phyloP scores from a whole-genome alignment of 2,797 vertebrate genomes.

The Neosilurus hyrtlii region DNA sequence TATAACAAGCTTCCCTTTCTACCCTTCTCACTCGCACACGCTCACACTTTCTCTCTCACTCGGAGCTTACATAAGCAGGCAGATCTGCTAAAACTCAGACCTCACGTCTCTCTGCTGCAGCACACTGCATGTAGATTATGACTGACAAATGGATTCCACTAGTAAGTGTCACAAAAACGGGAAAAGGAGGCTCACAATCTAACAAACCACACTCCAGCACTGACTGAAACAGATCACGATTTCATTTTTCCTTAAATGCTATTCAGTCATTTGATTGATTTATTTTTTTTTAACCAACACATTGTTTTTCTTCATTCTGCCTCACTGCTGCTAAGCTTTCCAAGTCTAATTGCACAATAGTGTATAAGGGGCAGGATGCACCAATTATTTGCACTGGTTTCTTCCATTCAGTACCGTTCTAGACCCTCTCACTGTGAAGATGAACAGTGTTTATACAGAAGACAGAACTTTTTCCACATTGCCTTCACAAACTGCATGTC shows the following conservation, averaged over 20 bases:
- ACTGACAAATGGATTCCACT: conserved; percentile 25
- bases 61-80: conserved; percentile 36
- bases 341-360: background rate
- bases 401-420: background rate
- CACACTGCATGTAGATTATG: conserved; percentile 28
- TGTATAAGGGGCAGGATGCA: background rate
- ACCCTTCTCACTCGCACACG: background rate
- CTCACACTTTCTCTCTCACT: conserved; percentile 12
- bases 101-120: conserved; percentile 33
- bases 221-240: background rate
- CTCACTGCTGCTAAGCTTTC: background rate
- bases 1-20: conserved; percentile 35
- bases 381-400: background rate
- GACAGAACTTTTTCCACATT: background rate
- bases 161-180: background rate
- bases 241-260: background rate
- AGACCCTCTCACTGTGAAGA: background rate
- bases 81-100: conserved; percentile 34
- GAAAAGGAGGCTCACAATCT: background rate
- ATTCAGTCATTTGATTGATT: background rate
- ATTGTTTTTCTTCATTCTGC: background rate
- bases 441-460: background rate
- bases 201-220: background rate
- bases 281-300: background rate
- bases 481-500: background rate